phyloP scores from a whole-genome alignment of 1,140 invertebrate species.

The Temnothorax longispinosus region DNA sequence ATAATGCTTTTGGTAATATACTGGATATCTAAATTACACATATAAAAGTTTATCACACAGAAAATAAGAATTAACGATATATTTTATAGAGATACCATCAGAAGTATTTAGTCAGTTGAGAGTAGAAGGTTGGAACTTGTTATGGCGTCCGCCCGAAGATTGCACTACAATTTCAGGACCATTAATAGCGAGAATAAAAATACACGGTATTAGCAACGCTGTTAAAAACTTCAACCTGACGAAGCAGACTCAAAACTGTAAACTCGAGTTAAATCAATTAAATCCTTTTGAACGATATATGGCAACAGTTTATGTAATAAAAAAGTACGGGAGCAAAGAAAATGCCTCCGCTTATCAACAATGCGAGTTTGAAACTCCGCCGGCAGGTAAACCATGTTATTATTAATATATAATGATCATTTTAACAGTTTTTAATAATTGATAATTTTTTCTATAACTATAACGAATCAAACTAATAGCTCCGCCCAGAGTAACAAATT shows the following conservation, averaged over 20 bases:
- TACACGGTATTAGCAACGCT: constrained; percentile 53
- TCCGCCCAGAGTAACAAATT: constrained; percentile 61
- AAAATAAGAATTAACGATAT: neutral
- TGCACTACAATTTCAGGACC: constrained; percentile 64
- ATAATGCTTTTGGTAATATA: neutral
- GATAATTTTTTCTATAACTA: neutral
- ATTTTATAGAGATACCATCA: constrained; percentile 59
- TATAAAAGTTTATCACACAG: neutral
- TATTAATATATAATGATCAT: neutral
- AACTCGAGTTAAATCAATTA: neutral
- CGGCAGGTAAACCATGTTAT: constrained; percentile 51
- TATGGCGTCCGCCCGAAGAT: constrained; percentile 61
- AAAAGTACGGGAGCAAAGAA: neutral
- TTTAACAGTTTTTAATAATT: neutral
- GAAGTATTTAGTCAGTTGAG: constrained; percentile 31
- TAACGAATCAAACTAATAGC: constrained; percentile 33
- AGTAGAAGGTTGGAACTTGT: constrained; percentile 14
- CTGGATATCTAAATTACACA: neutral
- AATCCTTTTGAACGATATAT: constrained; percentile 52
- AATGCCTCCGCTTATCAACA: constrained; percentile 42
- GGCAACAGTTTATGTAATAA: constrained; percentile 53
- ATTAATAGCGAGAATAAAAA: constrained; percentile 42
- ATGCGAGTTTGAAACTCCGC: constrained; percentile 39
- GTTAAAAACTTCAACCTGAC: neutral
- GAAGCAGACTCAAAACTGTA: neutral